Evolutionary conservation across 2,888 invertebrate genomes (phyloP).

Genomic region (Drosophila histrio): DNA sequence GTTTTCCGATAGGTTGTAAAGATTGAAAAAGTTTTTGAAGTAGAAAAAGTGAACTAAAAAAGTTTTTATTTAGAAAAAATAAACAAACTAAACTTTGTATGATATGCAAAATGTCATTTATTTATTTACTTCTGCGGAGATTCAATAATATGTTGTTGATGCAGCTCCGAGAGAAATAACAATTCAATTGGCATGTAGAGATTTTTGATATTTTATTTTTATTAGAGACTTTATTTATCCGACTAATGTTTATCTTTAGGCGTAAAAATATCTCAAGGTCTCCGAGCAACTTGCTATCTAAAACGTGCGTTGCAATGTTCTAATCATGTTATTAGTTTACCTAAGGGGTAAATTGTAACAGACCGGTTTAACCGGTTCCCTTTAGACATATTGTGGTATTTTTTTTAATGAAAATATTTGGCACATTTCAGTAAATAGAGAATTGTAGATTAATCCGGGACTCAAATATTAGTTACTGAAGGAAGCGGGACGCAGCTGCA

Average conservation of each 20-base stretch:
- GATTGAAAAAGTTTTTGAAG: slow-evolving; percentile 41
- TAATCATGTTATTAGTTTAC: slow-evolving; percentile 9
- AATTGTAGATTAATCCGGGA: slow-evolving; percentile 45
- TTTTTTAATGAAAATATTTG: slow-evolving; percentile 71
- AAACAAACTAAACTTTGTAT: not conserved
- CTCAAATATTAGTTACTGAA: slow-evolving; percentile 33
- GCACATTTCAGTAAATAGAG: slow-evolving; percentile 68
- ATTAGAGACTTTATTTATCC: no score
- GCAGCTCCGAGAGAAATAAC: not conserved
- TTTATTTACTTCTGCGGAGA: not conserved
- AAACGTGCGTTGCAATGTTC: no score
- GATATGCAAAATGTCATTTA: not conserved
- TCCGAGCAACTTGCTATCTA: not conserved
- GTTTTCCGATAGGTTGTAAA: slow-evolving; percentile 40
- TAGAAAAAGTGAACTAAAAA: not conserved
- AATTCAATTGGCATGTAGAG: not conserved
- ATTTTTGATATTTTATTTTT: not conserved
- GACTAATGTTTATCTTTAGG: no score
- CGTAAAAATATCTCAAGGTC: not conserved
- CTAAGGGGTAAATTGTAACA: slow-evolving; percentile 34
- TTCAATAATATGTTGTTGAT: not conserved
- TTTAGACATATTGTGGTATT: slow-evolving; percentile 67
- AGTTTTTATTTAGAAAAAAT: not conserved
- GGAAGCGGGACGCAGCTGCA: slow-evolving; percentile 57
- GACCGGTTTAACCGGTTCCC: slow-evolving; percentile 62